Conservation (phyloP, 2,113 vertebrate species). For the Tachycineta bicolor region DNA sequence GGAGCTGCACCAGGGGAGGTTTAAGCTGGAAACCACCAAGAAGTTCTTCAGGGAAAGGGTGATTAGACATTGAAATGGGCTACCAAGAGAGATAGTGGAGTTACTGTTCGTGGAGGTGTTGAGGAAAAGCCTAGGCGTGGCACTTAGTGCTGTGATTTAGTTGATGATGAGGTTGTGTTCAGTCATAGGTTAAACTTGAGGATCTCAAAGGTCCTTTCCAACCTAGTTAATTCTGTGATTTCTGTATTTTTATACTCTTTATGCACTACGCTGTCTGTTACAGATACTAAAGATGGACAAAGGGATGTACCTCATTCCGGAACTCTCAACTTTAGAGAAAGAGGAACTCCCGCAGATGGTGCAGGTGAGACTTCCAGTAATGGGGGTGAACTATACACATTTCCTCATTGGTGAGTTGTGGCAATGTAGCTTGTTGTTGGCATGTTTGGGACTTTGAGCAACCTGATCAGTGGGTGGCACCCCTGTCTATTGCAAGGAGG, state of each 20-base stretch:
- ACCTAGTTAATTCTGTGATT: neutral
- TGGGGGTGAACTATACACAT: neutral
- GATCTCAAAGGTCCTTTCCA: neutral
- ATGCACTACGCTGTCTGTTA: neutral
- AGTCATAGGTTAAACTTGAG: neutral
- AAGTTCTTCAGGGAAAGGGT: neutral
- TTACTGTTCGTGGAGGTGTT: neutral
- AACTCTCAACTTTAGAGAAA: neutral
- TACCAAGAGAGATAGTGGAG: neutral
- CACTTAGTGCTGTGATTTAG: neutral
- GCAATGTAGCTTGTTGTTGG: neutral
- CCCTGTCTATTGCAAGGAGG: neutral
- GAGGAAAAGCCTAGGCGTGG: too few species aligned
- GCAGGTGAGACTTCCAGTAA: conserved; percentile 33
- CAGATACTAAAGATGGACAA: conserved; percentile 27
- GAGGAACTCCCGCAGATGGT: neutral
- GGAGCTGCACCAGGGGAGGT: too few species aligned
- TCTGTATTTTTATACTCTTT: neutral
- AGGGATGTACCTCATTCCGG: neutral
- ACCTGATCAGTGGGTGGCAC: neutral
- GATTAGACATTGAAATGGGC: neutral
- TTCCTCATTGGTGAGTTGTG: neutral
- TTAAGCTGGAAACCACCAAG: neutral
- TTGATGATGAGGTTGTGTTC: neutral
- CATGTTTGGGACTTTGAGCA: neutral